Evolutionary conservation across 2,113 vertebrate genomes (phyloP).

Genomic region (Elgaria multicarinata): DNA sequence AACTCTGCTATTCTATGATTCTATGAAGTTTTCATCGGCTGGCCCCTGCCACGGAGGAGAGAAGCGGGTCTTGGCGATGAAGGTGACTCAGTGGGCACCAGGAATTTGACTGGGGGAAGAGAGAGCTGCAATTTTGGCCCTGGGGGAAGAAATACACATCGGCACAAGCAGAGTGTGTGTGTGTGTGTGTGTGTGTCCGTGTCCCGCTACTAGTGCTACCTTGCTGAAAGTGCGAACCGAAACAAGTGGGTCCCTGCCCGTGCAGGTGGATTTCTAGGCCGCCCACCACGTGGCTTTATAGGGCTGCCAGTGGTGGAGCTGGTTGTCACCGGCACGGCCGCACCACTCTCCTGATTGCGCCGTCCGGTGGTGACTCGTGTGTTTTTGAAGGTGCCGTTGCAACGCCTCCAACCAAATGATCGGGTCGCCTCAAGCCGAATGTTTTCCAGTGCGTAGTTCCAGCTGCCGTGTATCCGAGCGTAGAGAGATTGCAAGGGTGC

Average conservation of each 20-base stretch:
- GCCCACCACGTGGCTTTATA: too few relatives aligned
- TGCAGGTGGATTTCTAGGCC: neutral
- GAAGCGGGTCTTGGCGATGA: neutral
- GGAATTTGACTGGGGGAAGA: neutral
- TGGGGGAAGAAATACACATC: neutral
- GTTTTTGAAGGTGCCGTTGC: neutral
- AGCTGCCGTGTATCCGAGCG: too few relatives aligned
- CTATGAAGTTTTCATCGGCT: neutral
- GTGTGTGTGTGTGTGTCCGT: too few relatives aligned
- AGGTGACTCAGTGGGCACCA: neutral
- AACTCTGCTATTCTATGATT: too few relatives aligned
- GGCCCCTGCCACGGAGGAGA: neutral
- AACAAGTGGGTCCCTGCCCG: neutral
- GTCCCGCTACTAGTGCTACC: neutral
- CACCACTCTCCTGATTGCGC: neutral
- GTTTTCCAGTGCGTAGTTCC: neutral
- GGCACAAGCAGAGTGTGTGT: too few relatives aligned
- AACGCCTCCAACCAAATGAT: neutral
- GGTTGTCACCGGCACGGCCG: neutral
- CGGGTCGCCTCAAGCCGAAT: neutral
- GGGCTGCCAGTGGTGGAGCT: neutral
- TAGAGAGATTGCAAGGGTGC: neutral
- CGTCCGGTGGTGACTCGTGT: too few relatives aligned
- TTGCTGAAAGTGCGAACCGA: neutral
- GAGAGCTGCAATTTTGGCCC: neutral